Base-by-base conservation (phyloP, 2,113 vertebrate genomes). In the Crotalus horridus region DNA sequence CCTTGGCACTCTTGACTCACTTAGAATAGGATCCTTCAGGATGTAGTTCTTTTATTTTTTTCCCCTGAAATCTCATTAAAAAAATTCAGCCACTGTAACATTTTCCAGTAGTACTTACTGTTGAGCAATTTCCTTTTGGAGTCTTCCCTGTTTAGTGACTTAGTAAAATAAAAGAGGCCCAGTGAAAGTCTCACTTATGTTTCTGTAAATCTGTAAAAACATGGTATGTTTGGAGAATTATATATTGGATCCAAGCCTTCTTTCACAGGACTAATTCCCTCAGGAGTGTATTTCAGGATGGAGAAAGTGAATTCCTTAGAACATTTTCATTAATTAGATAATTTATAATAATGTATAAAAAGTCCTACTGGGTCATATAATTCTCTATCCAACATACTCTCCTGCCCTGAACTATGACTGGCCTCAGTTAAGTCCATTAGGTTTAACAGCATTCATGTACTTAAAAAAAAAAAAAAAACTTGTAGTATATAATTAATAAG, bases 21-120 rank as follows among this genome's bases (percentile, higher is more conserved):
- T 23, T 93, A 96, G 94, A 92, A 96, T 12, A 89, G 93, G 89
- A 93, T 96, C 95, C 95, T 96, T 95, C 93, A 95, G 90, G 93
- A 96, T 92, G 94, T 17, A 23, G 43, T 39, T 81, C 43, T 33
- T 39, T n/a, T 2, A 46, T 93, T 94, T 94, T 94, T 96, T 97
- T 97, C n/a, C 69, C 93, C 33, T 89, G 95, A 97, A 91, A 97
- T 97, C 96, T 96, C 95, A 97, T 97, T 97, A 97, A 97, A 91
- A 92, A 91, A 61, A 93, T 90, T 93, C 93, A 51, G 92, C 95
- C 95, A 95, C 94, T 96, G 94, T 96, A 97, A 96, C 96, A 97
- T 96, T 96, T 97, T 97, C 95, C 97, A 98, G 97, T 95, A 94
- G 95, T 97, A 94, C 86, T 96, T 97, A 95, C 95, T 96, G 96